phyloP scores from a whole-genome alignment of 2,888 invertebrate species.

The Bombylius major region DNA sequence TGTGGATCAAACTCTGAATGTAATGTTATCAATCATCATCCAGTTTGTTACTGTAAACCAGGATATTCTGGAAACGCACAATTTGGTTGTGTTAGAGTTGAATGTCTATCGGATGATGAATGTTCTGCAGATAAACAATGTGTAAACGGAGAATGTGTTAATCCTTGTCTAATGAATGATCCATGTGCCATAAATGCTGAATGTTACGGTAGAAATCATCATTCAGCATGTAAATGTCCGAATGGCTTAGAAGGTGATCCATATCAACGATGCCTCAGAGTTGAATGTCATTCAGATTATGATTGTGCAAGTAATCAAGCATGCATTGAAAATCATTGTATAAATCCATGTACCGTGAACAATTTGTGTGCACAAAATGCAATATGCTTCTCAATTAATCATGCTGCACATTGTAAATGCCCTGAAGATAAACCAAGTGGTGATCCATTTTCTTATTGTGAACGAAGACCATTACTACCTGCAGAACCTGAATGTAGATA shows the following conservation, averaged over 20 bases:
- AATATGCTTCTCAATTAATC: slow-evolving; percentile 65
- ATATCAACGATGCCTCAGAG: slow-evolving; percentile 59
- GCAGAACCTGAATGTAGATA: slow-evolving; percentile 57
- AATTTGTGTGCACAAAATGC: slow-evolving; percentile 76
- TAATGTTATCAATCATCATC: slow-evolving; percentile 68
- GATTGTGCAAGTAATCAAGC: slow-evolving; percentile 68
- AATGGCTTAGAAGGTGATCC: slow-evolving; percentile 68
- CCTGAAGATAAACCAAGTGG: slow-evolving; percentile 67
- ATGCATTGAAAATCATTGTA: slow-evolving; percentile 59
- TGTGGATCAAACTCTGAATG: slow-evolving; percentile 77
- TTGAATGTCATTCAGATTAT: slow-evolving; percentile 64
- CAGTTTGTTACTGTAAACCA: slow-evolving; percentile 68
- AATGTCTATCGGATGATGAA: slow-evolving; percentile 70
- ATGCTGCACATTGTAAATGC: slow-evolving; percentile 70
- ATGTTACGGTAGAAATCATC: slow-evolving; percentile 69
- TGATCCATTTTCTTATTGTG: slow-evolving; percentile 67
- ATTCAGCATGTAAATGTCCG: slow-evolving; percentile 68
- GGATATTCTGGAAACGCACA: slow-evolving; percentile 81
- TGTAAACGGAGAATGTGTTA: slow-evolving; percentile 68
- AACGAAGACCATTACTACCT: slow-evolving; percentile 37
- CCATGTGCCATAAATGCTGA: slow-evolving; percentile 75
- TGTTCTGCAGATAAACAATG: slow-evolving; percentile 71
- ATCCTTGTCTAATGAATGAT: slow-evolving; percentile 65
- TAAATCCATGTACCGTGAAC: slow-evolving; percentile 60
- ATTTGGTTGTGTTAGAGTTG: slow-evolving; percentile 64